phyloP scores from a whole-genome alignment of 2,888 invertebrate species.

The Allophyes oxyacanthae region DNA sequence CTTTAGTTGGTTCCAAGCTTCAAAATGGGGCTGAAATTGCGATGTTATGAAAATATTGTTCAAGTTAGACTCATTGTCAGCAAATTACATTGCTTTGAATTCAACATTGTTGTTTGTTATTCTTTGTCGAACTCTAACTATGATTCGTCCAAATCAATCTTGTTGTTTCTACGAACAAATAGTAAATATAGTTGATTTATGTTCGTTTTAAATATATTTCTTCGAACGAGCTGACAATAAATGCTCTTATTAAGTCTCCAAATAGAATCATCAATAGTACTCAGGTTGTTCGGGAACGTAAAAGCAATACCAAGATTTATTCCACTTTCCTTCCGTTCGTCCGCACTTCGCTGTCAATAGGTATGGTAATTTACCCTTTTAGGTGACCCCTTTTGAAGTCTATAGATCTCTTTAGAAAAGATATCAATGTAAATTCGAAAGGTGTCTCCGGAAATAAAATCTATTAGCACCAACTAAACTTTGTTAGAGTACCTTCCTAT shows the following conservation, averaged over 20 bases:
- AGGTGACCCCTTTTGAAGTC: constrained; percentile 41
- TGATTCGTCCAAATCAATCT: constrained; percentile 15
- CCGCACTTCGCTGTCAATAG: constrained; percentile 54
- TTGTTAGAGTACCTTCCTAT: too few relatives aligned
- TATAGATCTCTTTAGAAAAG: constrained; percentile 33
- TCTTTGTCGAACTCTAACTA: constrained; percentile 16
- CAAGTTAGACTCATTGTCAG: constrained; percentile 27
- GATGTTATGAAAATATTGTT: constrained; percentile 37
- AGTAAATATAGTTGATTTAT: neutral
- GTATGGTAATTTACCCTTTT: constrained; percentile 62
- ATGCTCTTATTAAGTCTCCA: constrained; percentile 40
- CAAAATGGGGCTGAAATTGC: constrained; percentile 15
- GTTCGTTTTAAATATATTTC: constrained; percentile 5
- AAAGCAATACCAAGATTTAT: constrained; percentile 53
- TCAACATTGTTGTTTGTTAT: constrained; percentile 19
- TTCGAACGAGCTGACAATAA: constrained; percentile 11
- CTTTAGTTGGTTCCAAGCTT: too few relatives aligned
- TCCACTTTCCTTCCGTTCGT: constrained; percentile 39
- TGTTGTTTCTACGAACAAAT: neutral
- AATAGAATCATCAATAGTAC: constrained; percentile 41
- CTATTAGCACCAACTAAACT: constrained; percentile 40
- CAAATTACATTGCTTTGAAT: constrained; percentile 14
- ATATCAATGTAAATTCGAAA: constrained; percentile 48
- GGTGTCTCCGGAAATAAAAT: constrained; percentile 41
- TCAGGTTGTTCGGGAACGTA: constrained; percentile 31